phyloP scores from a whole-genome alignment of 2,113 vertebrate genomes.

The Shinisaurus crocodilurus region DNA sequence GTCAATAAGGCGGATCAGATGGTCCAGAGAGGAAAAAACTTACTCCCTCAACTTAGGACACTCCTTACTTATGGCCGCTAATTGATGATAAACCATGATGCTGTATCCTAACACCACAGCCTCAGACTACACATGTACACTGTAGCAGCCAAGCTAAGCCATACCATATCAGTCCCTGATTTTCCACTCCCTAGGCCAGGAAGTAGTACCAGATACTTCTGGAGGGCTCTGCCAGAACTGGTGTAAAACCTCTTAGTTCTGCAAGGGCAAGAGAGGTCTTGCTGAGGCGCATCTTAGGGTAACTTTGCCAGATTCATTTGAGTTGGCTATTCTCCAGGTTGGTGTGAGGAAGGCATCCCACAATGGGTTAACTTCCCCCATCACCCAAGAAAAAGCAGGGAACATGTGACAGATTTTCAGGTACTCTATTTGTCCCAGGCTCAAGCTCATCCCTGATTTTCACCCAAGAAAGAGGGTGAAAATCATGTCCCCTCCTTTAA shows the following conservation, averaged over 20 bases:
- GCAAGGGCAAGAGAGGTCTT: not conserved
- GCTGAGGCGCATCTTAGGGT: too few relatives aligned
- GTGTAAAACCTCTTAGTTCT: not conserved
- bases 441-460: too few relatives aligned
- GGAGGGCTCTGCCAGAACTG: not conserved
- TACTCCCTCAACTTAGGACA: too few relatives aligned
- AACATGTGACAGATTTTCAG: too few relatives aligned
- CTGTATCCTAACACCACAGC: not conserved
- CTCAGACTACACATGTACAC: not conserved
- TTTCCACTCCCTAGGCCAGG: not conserved
- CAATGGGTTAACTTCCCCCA: too few relatives aligned
- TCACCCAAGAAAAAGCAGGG: too few relatives aligned
- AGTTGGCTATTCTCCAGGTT: not conserved
- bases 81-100: not conserved
- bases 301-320: not conserved
- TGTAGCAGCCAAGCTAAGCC: not conserved
- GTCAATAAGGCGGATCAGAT: not conserved
- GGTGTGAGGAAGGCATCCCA: too few relatives aligned
- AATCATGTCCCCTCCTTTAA: too few relatives aligned
- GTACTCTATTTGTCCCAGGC: too few relatives aligned
- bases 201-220: not conserved
- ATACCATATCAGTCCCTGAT: not conserved
- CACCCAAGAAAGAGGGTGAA: too few relatives aligned
- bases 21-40: not conserved
- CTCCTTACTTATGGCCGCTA: not conserved